Base-by-base conservation (phyloP, 2,888 invertebrate species). In the Dryadula phaetusa region DNA sequence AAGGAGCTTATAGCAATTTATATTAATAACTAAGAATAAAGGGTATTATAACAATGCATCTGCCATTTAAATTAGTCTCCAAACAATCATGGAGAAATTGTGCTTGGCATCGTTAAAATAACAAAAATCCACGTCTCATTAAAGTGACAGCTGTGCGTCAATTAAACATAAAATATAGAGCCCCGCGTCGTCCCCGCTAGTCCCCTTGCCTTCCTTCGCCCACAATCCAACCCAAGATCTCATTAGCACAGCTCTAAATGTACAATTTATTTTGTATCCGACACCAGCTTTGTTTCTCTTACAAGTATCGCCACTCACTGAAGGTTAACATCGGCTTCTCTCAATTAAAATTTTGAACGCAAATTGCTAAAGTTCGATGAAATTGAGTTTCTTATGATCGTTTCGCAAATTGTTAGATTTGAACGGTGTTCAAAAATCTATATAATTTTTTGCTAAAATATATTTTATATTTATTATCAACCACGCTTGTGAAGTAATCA, bases 161-260 rank as follows among this genome's bases (percentile, higher is more conserved):
- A 90, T 91, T 91, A 91, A 90, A 88, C 86, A 85, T 90, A 87
- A 91, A 91, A 90, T 91, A 92, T 89, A 85, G 90, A 85, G 44
- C 18, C 25, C 5, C 18, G 16, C 4, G 8, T 16, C 14, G 53
- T 22, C 87, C 84, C 82, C 75, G 81, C 85, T 84, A 85, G 40
- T 37, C 83, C 82, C 67, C 40, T 34, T 54, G 56, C 70, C 73
- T 58, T 32, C 69, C 70, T 69, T 71, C 70, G 77, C 77, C 72
- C 76, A 75, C 74, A 67, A 82, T 78, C 79, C 83, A 77, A 78
- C 78, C 82, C 81, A 77, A 82, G 83, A 86, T 87, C 89, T 90
- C 89, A 90, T 90, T 90, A 90, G 87, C 82, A 85, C 79, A 82
- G 82, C 83, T 85, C 85, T 84, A 83, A 88, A 87, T 88, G 86